Evolutionary conservation across 2,113 vertebrate species (phyloP).

Genomic region (Zapus hudsonius): DNA sequence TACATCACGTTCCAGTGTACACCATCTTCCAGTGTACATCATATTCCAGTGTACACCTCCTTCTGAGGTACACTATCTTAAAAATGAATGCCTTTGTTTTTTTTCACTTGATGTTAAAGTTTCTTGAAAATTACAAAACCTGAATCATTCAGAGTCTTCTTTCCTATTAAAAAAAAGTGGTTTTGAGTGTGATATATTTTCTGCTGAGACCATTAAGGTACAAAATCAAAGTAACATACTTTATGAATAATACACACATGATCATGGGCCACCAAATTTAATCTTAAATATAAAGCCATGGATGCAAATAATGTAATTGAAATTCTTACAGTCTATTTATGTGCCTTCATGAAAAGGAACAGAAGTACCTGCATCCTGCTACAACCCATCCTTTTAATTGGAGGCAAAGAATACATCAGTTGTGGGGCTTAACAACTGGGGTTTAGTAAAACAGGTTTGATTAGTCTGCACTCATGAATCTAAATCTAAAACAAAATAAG

Average conservation of each 20-base stretch:
- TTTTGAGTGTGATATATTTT: background rate
- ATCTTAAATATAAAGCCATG: constrained; percentile 65
- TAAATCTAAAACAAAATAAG: constrained; percentile 80
- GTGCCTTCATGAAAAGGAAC: constrained; percentile 49
- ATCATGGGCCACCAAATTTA: background rate
- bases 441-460: constrained; percentile 73
- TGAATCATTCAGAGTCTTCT: background rate
- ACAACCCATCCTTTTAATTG: constrained; percentile 35
- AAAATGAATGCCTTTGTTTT: background rate
- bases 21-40: too few species aligned
- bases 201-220: constrained; percentile 27
- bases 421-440: constrained; percentile 69
- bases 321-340: constrained; percentile 68
- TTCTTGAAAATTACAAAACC: background rate
- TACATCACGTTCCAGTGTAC: too few species aligned
- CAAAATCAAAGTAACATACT: constrained; percentile 32
- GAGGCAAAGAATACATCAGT: constrained; percentile 56
- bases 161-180: background rate
- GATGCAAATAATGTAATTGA: constrained; percentile 53
- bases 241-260: constrained; percentile 59
- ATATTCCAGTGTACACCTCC: too few species aligned
- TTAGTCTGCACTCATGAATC: constrained; percentile 82
- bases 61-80: too few species aligned
- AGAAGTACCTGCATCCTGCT: background rate
- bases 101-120: background rate